A percentile compares a stretch with the other conserved stretches of the same genome.
These are phyloP conservation scores for Eidolon dupreanum DNA, from an alignment of 2,797 vertebrate species.

Conservation along the genomic window DNA sequence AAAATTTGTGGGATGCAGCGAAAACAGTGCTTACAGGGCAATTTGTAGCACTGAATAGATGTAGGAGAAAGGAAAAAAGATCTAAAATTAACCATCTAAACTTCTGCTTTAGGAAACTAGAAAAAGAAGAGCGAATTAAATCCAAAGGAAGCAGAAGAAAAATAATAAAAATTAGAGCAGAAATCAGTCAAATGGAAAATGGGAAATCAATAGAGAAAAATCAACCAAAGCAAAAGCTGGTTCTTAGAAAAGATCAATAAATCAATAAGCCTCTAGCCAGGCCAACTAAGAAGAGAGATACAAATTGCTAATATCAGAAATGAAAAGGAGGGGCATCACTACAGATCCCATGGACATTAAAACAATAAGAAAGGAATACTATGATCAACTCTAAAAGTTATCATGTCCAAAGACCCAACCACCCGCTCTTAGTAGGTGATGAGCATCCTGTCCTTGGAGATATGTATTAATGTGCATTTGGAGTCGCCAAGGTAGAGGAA, in stretches of 20 bases:
- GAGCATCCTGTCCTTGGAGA: background rate
- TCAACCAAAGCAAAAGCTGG: background rate
- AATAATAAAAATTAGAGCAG: slow-evolving; percentile 8
- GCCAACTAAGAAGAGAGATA: background rate
- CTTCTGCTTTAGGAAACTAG: background rate
- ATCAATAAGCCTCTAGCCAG: background rate
- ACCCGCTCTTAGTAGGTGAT: background rate
- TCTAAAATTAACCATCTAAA: background rate
- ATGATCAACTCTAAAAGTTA: background rate
- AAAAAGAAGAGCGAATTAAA: background rate
- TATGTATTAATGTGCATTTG: background rate
- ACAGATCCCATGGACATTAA: background rate
- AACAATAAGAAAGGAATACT: background rate
- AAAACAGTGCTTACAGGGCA: background rate
- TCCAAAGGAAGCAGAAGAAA: background rate
- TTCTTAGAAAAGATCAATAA: background rate
- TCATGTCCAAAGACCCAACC: background rate
- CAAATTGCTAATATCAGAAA: background rate
- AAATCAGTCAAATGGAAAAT: background rate
- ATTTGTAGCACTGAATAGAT: background rate
- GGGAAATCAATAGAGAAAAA: background rate
- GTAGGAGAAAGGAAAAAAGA: background rate
- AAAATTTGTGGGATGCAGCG: background rate
- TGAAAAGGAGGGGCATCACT: slow-evolving; percentile 18
- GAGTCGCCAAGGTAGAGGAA: background rate